Conservation (phyloP, 92 coral and sea anemone species). For the Meandrina meandrites region DNA sequence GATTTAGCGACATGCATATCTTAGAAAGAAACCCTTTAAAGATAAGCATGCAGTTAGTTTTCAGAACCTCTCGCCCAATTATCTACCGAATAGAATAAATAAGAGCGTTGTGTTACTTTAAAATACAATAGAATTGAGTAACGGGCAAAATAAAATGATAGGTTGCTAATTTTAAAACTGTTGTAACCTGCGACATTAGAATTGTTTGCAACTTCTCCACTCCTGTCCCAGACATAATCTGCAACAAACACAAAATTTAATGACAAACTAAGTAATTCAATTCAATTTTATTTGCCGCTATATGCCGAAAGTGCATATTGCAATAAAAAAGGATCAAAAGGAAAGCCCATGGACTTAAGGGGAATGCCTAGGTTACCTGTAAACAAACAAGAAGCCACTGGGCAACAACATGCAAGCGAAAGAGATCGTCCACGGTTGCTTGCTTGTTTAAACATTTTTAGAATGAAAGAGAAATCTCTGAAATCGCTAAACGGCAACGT, state of each 20-base stretch:
- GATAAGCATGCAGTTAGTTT: too few species aligned
- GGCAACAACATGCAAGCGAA: background rate
- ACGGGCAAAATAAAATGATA: background rate
- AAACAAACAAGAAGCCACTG: background rate
- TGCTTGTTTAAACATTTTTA: too few species aligned
- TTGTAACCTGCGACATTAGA: conserved; percentile 85
- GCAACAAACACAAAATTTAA: background rate
- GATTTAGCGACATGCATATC: too few species aligned
- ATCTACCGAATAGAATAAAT: background rate
- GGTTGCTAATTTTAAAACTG: background rate
- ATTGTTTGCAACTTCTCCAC: conserved; percentile 87
- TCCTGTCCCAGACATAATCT: conserved; percentile 84
- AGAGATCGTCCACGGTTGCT: background rate
- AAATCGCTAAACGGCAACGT: too few species aligned
- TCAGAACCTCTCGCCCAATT: background rate
- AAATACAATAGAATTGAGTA: background rate
- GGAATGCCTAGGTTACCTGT: background rate
- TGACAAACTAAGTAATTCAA: background rate
- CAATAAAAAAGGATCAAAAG: background rate
- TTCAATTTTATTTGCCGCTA: background rate
- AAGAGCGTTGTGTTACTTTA: too few species aligned
- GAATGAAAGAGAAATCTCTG: too few species aligned
- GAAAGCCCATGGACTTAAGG: background rate
- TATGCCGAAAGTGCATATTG: background rate
- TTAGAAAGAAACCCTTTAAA: too few species aligned